Evolutionary conservation across 1,140 invertebrate species (phyloP).

Genomic region (Drosophila ambigua): DNA sequence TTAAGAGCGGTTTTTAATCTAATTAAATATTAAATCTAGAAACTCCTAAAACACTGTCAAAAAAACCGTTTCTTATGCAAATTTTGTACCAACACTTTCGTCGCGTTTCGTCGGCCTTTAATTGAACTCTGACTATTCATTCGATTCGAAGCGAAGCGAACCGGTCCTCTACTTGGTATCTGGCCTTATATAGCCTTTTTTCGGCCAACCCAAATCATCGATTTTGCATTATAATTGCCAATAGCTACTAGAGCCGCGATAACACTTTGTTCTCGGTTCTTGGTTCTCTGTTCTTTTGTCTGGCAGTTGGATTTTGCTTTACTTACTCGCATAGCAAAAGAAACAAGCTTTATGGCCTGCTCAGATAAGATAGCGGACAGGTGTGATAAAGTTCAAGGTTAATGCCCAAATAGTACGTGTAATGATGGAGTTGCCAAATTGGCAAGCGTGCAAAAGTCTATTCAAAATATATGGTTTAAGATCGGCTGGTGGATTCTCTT

Average conservation of each 20-base stretch:
- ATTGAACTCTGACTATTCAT: conserved; percentile 53
- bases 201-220: conserved; percentile 37
- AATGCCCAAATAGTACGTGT: conserved; percentile 42
- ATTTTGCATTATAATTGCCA: conserved; percentile 59
- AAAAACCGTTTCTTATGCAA: conserved; percentile 49
- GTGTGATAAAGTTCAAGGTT: conserved; percentile 72
- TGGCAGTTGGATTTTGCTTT: conserved; percentile 2
- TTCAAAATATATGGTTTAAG: not conserved
- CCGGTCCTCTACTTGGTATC: conserved; percentile 52
- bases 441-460: conserved; percentile 23
- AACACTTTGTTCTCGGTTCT: conserved; percentile 38
- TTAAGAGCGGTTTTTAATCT: conserved; percentile 18
- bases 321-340: conserved; percentile 5
- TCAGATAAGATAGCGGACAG: conserved; percentile 63
- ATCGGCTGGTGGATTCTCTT: too few species aligned
- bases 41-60: conserved; percentile 22
- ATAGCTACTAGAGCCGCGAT: conserved; percentile 29
- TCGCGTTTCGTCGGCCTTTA: conserved; percentile 48
- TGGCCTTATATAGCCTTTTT: conserved; percentile 34
- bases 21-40: conserved; percentile 18
- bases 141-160: conserved; percentile 42
- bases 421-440: conserved; percentile 44
- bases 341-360: conserved; percentile 45
- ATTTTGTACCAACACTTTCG: conserved; percentile 25
- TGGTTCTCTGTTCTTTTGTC: conserved; percentile 28